These are phyloP conservation scores for Sorex araneus DNA, from an alignment of 2,113 vertebrate species.

Conservation along the genomic window DNA sequence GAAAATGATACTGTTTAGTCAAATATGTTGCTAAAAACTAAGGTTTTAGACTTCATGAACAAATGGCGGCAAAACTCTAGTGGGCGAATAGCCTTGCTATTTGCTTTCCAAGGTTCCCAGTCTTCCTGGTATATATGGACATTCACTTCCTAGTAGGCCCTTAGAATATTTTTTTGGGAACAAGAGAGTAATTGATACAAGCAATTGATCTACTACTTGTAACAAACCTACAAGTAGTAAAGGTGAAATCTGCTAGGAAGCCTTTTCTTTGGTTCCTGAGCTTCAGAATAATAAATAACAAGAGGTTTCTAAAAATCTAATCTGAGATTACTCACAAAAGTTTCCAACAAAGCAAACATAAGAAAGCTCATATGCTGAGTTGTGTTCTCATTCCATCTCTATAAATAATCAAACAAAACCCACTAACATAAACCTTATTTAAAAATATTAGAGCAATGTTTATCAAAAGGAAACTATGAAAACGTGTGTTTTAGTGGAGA, in stretches of 20 bases:
- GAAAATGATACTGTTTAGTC: constrained; percentile 22
- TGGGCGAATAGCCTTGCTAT: background rate
- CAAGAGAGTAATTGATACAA: background rate
- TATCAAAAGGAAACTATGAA: background rate
- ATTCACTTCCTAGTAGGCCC: background rate
- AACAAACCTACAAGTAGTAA: background rate
- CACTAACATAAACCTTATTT: background rate
- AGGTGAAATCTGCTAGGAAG: background rate
- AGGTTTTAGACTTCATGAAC: background rate
- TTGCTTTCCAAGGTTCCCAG: background rate
- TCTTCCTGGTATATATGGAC: background rate
- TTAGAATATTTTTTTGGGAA: background rate
- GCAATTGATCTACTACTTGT: too few species aligned
- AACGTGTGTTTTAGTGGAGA: background rate
- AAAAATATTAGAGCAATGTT: background rate
- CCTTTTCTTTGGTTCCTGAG: background rate
- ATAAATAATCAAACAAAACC: background rate
- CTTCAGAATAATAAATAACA: background rate
- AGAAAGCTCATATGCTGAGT: background rate
- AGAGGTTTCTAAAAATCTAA: background rate
- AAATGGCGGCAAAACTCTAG: background rate
- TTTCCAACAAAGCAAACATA: background rate
- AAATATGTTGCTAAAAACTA: constrained; percentile 17
- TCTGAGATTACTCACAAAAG: background rate
- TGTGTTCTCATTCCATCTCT: background rate